Evolutionary conservation across 2,113 vertebrate species (phyloP).

Genomic region (Pelusios castaneus): DNA sequence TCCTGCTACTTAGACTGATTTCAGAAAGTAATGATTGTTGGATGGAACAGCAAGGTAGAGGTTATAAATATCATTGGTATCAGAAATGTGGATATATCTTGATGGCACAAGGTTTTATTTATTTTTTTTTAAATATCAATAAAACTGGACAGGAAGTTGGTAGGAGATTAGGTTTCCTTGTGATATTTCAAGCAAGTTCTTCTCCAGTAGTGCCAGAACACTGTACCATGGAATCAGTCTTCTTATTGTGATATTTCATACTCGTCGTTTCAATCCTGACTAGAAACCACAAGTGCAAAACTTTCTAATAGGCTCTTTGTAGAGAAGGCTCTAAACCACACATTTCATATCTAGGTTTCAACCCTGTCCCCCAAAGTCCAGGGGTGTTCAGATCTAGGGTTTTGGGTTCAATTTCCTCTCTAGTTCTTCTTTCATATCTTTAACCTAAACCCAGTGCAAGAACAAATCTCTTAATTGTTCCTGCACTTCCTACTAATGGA

Average conservation of each 20-base stretch:
- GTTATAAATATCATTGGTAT: background rate
- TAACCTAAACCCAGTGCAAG: background rate
- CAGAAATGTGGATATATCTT: background rate
- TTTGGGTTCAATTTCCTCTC: background rate
- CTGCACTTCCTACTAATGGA: background rate
- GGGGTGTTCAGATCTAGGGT: background rate
- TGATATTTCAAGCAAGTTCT: background rate
- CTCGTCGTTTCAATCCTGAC: rapidly evolving
- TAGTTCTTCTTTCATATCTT: background rate
- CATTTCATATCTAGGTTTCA: no score
- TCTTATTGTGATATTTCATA: background rate
- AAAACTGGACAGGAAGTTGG: background rate
- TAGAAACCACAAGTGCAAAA: background rate
- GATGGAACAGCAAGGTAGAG: background rate
- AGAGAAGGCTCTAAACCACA: no score
- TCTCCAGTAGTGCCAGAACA: background rate
- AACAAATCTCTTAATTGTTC: background rate
- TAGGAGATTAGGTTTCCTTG: background rate
- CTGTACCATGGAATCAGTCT: background rate
- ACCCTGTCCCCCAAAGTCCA: no score
- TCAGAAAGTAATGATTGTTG: background rate
- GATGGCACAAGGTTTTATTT: background rate
- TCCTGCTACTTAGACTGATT: background rate
- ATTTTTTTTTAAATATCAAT: background rate
- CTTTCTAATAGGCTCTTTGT: no score